phyloP scores from a whole-genome alignment of 2,113 vertebrate genomes.

The Hyperoodon ampullatus region DNA sequence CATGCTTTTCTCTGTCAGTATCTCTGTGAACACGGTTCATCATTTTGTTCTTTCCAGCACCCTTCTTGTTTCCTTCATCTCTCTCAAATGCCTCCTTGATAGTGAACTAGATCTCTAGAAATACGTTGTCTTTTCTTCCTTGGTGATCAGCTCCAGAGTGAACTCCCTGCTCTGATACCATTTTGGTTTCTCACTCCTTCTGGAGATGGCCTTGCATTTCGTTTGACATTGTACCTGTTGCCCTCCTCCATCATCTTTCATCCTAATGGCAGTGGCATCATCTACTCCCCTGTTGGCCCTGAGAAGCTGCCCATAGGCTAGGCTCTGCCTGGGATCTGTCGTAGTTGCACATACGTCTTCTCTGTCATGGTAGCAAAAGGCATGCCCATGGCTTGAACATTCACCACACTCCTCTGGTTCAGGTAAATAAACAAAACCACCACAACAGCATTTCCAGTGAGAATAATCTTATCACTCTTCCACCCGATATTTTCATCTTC shows the following conservation, averaged over 20 bases:
- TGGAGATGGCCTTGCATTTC: constrained; percentile 6
- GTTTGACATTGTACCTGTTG: neutral
- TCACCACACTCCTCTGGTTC: neutral
- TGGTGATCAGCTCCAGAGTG: neutral
- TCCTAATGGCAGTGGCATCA: neutral
- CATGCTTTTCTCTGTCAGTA: neutral
- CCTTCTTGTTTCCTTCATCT: neutral
- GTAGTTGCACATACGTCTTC: accelerated
- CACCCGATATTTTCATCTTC: neutral
- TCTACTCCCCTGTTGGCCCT: neutral
- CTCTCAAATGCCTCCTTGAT: neutral
- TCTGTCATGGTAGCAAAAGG: neutral
- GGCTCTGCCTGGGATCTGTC: neutral
- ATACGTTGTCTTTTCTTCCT: neutral
- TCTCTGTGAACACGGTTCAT: neutral
- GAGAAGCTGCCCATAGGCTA: neutral
- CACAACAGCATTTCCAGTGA: neutral
- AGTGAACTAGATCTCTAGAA: neutral
- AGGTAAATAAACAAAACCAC: neutral
- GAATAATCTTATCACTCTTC: neutral
- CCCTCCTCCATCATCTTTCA: neutral
- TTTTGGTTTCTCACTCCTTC: neutral
- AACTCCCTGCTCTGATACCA: neutral
- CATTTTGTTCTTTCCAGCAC: neutral
- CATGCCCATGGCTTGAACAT: neutral